Base-by-base conservation (phyloP, 2,888 invertebrate species). In the Phortica okadai region DNA sequence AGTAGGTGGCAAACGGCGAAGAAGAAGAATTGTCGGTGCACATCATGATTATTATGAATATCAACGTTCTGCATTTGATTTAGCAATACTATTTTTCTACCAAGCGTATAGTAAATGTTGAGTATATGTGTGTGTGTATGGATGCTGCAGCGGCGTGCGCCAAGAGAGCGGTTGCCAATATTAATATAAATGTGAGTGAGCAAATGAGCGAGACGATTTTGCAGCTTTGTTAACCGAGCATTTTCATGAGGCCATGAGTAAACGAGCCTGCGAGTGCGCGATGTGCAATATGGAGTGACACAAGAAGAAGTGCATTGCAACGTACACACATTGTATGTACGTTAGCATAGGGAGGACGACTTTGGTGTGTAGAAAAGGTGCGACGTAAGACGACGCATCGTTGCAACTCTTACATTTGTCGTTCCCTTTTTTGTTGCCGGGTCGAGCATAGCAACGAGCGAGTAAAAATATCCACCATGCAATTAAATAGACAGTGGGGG, bases 271-370 rank as follows among this genome's bases (percentile, higher is more conserved):
- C 33, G 33, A 79, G 76, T 79, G 84, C 81, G 69, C 78, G 87
- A 78, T 76, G 69, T 73, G 82, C 75, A 75, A 76, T 84, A 87
- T 82, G 84, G 81, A 77, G 83, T 74, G 75, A 72, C 16, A 45
- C n/a, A 64, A 41, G 41, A 64, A 14, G 41, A 64, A 64, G 64
- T 44, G 16, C 33, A 33, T 33, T 33, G 33, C 33, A 33, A 33
- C 4, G 33, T 5, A 33, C 33, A 33, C 1, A 33, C 33, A 33
- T 33, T 33, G 33, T 33, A 33, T 33, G 33, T 33, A 33, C 33
- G 4, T 33, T 50, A 3, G 1, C 2, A 50, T 50, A 50, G 8
- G 50, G 50, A 50, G 50, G 50, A 50, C 1, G 50, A 50, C 4
- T 33, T 33, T 33, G 33, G 33, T 33, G 33, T 33, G 50, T 14